Conservation (phyloP, 1,140 invertebrate genomes). For the Drosophila miranda region DNA sequence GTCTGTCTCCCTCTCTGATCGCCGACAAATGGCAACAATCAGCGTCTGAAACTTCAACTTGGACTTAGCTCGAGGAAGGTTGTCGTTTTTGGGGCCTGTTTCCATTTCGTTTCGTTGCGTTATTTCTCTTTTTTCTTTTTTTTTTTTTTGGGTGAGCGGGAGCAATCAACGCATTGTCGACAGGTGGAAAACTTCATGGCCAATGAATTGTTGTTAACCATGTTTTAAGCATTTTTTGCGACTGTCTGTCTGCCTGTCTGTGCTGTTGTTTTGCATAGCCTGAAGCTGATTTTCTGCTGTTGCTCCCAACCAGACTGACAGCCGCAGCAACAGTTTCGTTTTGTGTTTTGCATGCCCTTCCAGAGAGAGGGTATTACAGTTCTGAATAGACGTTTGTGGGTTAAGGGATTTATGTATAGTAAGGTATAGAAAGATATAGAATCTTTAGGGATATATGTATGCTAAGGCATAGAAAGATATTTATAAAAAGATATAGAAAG, state of each 20-base stretch:
- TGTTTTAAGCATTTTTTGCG: conserved; percentile 15
- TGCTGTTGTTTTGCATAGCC: conserved; percentile 43
- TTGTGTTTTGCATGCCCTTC: conserved; percentile 1
- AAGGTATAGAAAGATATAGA: too few relatives aligned
- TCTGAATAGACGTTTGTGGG: too few relatives aligned
- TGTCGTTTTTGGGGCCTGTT: conserved; percentile 1
- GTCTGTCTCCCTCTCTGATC: conserved; percentile 32
- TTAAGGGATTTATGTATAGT: too few relatives aligned
- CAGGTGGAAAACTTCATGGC: conserved; percentile 74
- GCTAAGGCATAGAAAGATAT: too few relatives aligned
- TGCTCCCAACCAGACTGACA: conserved; percentile 53
- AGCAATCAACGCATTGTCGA: conserved; percentile 76
- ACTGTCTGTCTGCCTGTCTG: neutral
- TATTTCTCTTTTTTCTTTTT: conserved; percentile 4
- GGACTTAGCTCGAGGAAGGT: conserved; percentile 17
- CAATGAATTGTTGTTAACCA: conserved; percentile 61
- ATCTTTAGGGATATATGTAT: too few relatives aligned
- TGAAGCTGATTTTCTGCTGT: conserved; percentile 39
- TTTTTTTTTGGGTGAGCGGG: conserved; percentile 42
- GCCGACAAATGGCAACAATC: conserved; percentile 72
- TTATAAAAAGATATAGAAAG: too few relatives aligned
- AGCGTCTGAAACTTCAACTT: conserved; percentile 37
- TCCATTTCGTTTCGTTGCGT: too few relatives aligned
- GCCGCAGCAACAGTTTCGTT: conserved; percentile 62
- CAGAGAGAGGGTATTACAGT: too few relatives aligned